These are phyloP conservation scores for Philereme vetulata DNA, from an alignment of 2,888 invertebrate genomes.

Conservation along the genomic window DNA sequence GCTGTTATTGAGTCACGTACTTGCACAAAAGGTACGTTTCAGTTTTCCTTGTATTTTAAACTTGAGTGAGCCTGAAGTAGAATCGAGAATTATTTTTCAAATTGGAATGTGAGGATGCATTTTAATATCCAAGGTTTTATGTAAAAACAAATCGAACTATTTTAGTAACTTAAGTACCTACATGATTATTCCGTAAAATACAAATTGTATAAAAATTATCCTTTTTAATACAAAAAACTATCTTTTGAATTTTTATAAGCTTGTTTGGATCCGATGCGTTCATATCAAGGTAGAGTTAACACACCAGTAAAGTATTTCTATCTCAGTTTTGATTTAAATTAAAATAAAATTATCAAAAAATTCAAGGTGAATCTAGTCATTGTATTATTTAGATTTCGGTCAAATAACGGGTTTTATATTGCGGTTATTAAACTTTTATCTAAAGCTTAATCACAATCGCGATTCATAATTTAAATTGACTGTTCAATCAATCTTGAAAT, in stretches of 20 bases:
- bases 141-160: too few species aligned
- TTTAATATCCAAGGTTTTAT: too few species aligned
- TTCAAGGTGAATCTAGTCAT: slow-evolving; percentile 35
- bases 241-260: too few species aligned
- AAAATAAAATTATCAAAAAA: slow-evolving; percentile 24
- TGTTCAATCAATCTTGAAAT: slow-evolving; percentile 13
- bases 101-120: too few species aligned
- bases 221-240: too few species aligned
- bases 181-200: too few species aligned
- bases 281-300: slow-evolving; percentile 14
- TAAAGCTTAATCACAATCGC: too few species aligned
- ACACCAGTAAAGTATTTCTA: slow-evolving; percentile 21
- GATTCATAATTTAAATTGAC: background rate
- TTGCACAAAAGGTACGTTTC: background rate
- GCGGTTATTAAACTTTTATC: slow-evolving; percentile 21
- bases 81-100: too few species aligned
- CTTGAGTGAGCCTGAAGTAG: too few species aligned
- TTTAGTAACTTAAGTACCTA: too few species aligned
- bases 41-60: background rate
- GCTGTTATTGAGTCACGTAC: slow-evolving; percentile 5
- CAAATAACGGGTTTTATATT: slow-evolving; percentile 38
- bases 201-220: too few species aligned
- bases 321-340: slow-evolving; percentile 17
- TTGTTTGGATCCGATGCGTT: slow-evolving; percentile 1
- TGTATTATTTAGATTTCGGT: slow-evolving; percentile 40